phyloP scores from a whole-genome alignment of 2,888 invertebrate species.

The Microplitis deprimator region DNA sequence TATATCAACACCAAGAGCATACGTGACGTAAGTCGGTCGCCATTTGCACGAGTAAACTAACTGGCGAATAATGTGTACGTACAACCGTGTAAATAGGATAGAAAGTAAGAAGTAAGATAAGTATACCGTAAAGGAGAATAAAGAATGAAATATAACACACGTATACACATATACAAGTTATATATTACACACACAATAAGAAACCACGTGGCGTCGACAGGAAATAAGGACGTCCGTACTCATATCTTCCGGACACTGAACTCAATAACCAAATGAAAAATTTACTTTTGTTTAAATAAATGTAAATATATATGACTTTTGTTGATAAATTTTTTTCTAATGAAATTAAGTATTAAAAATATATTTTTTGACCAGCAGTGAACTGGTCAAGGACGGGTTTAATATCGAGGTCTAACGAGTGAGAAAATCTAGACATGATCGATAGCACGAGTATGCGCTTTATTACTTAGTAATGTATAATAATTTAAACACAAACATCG shows the following conservation, averaged over 20 bases:
- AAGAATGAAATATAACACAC: neutral
- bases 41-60: neutral
- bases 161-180: neutral
- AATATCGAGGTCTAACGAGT: neutral
- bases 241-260: constrained; percentile 8
- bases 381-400: constrained; percentile 8
- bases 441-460: constrained; percentile 29
- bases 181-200: neutral
- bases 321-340: neutral
- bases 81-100: neutral
- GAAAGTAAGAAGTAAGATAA: neutral
- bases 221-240: constrained; percentile 12
- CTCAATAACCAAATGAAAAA: neutral
- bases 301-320: neutral
- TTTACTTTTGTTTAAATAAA: neutral
- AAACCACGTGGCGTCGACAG: constrained; percentile 2
- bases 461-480: constrained; percentile 7
- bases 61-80: neutral
- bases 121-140: neutral
- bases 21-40: constrained; percentile 6
- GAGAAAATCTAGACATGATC: constrained; percentile 24
- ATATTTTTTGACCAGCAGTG: constrained; percentile 1
- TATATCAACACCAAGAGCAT: neutral
- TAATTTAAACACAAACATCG: constrained; percentile 1
- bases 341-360: neutral